Percentiles rank a stretch among this genome's conserved stretches.
These are phyloP conservation scores for Gambelia wislizenii DNA, from an alignment of 2,797 vertebrate genomes.

Conservation along the genomic window DNA sequence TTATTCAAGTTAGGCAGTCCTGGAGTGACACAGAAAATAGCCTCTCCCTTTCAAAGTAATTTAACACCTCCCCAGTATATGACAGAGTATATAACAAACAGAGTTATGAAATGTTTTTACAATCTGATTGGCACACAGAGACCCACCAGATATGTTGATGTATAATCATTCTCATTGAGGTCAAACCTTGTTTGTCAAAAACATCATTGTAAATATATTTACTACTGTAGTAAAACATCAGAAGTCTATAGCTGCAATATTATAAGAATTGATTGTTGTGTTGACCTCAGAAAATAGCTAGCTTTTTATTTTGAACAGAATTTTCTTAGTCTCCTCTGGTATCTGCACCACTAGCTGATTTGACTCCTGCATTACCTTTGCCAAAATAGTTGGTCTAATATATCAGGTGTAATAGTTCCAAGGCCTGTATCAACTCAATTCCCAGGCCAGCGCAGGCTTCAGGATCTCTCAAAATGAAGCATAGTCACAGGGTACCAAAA, in stretches of 20 bases:
- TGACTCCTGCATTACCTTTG: neutral
- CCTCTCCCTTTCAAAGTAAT: neutral
- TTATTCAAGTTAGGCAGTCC: slow-evolving; percentile 10
- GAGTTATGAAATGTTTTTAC: neutral
- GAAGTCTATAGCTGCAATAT: neutral
- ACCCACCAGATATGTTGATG: rapidly evolving
- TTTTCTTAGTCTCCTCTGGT: neutral
- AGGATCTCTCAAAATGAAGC: neutral
- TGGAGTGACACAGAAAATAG: neutral
- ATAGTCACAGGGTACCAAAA: no score
- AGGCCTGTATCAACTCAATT: neutral
- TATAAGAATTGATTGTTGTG: neutral
- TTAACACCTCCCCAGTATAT: neutral
- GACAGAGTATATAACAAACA: neutral
- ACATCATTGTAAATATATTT: neutral
- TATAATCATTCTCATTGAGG: neutral
- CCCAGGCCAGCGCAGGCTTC: neutral
- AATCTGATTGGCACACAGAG: neutral
- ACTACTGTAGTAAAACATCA: neutral
- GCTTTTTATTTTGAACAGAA: neutral
- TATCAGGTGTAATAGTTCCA: no score
- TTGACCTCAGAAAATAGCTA: neutral
- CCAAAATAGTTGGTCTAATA: neutral
- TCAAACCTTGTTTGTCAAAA: slow-evolving; percentile 20
- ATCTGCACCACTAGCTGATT: neutral